Percentiles rank a stretch among this genome's conserved stretches.
These are phyloP conservation scores for Electrona antarctica DNA, from an alignment of 2,113 vertebrate species.

Conservation along the genomic window DNA sequence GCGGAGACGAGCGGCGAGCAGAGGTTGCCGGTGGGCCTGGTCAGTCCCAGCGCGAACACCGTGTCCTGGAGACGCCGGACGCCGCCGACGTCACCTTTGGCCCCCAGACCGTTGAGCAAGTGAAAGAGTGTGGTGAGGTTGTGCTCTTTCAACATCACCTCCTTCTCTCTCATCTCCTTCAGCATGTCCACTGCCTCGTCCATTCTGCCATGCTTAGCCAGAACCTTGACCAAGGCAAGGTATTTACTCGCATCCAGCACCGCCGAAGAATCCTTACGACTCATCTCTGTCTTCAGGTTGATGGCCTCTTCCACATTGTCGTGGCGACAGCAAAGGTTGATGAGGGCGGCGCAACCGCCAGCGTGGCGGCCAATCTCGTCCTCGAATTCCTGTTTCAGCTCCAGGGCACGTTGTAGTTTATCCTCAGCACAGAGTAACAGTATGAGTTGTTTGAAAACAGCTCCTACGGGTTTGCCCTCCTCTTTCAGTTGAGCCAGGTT, in stretches of 20 bases:
- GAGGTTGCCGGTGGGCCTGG: slow-evolving; percentile 76
- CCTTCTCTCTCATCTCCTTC: slow-evolving; percentile 96
- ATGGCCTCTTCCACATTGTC: too few relatives aligned
- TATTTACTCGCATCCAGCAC: slow-evolving; percentile 82
- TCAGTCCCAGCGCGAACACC: slow-evolving; percentile 83
- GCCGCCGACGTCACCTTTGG: slow-evolving; percentile 72
- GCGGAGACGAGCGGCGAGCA: slow-evolving; percentile 84
- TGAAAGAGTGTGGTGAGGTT: slow-evolving; percentile 76
- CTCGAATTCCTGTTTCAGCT: too few relatives aligned
- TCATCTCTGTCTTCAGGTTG: too few relatives aligned
- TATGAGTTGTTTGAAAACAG: slow-evolving; percentile 80
- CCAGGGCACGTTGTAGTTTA: too few relatives aligned
- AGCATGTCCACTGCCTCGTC: slow-evolving; percentile 93
- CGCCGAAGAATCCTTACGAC: slow-evolving; percentile 80
- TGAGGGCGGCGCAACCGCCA: too few relatives aligned
- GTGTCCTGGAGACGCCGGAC: slow-evolving; percentile 84
- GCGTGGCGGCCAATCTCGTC: too few relatives aligned
- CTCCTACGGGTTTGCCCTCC: slow-evolving; percentile 80
- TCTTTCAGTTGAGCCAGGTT: slow-evolving; percentile 81
- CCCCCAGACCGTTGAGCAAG: slow-evolving; percentile 75
- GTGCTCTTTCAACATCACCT: slow-evolving; percentile 77
- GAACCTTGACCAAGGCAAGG: slow-evolving; percentile 77
- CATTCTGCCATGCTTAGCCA: slow-evolving; percentile 80
- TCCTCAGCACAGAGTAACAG: too few relatives aligned
- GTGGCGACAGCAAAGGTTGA: too few relatives aligned